A percentile compares a stretch with the other conserved stretches of the same genome.
These are phyloP conservation scores for Cnemophilus loriae DNA, from an alignment of 2,113 vertebrate genomes.

Conservation along the genomic window DNA sequence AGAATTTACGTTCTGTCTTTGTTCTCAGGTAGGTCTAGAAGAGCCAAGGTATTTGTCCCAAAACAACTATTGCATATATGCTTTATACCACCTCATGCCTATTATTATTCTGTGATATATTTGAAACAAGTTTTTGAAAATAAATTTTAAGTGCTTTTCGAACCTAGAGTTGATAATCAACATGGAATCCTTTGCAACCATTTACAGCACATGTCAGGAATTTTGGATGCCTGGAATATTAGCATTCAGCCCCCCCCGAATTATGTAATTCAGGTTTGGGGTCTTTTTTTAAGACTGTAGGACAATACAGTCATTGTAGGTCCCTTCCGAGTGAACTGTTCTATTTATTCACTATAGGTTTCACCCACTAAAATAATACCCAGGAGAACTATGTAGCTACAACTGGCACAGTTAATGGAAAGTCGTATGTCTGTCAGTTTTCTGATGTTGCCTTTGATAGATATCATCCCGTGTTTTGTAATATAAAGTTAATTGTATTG, in stretches of 20 bases:
- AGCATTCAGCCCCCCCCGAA: background rate
- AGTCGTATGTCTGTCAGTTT: background rate
- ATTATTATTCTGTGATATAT: background rate
- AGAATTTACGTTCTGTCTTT: background rate
- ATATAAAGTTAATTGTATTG: background rate
- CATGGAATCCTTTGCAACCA: background rate
- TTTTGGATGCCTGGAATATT: background rate
- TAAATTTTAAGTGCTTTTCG: background rate
- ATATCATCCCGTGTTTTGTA: background rate
- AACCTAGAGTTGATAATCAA: background rate
- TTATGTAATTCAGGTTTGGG: background rate
- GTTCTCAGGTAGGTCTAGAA: background rate
- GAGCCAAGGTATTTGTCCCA: background rate
- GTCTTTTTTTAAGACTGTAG: background rate
- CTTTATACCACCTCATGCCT: background rate
- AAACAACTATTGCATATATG: background rate
- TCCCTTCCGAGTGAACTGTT: background rate
- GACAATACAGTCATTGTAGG: background rate
- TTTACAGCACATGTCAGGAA: background rate
- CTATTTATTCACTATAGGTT: background rate
- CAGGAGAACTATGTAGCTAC: background rate
- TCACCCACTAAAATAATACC: background rate
- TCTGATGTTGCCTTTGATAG: background rate
- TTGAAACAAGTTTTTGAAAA: background rate
- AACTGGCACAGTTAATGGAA: background rate